These are phyloP conservation scores for Hexactinellida sp. DNA, from an alignment of 37 sponge, comb jelly and placozoan species.

Conservation along the genomic window DNA sequence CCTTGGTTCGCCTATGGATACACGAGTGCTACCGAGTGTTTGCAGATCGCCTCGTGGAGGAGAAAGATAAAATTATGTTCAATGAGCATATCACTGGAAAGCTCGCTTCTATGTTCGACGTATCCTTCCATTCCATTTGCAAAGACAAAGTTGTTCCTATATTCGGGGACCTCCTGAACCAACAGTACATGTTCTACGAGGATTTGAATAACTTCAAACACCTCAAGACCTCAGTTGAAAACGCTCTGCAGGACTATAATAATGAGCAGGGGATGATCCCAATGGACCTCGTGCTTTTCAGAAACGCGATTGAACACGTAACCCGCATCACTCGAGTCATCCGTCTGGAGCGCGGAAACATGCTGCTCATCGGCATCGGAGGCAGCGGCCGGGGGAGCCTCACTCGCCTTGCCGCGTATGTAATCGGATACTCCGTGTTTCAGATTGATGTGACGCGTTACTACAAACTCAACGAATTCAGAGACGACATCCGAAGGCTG, in stretches of 20 bases:
- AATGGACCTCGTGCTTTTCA: constrained; percentile 93
- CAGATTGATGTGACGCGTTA: constrained; percentile 93
- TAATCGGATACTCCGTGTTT: constrained; percentile 72
- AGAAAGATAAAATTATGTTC: constrained; percentile 76
- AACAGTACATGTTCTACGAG: constrained; percentile 72
- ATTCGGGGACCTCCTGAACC: constrained; percentile 77
- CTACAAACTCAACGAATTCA: constrained; percentile 86
- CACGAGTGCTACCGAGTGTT: constrained; percentile 97
- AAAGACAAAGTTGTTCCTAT: constrained; percentile 66
- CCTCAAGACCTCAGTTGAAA: constrained; percentile 84
- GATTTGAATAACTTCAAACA: constrained; percentile 73
- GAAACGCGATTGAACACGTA: constrained; percentile 96
- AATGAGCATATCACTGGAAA: constrained; percentile 66
- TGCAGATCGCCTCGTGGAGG: constrained; percentile 87
- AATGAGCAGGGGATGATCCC: constrained; percentile 88
- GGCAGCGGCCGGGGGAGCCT: constrained; percentile 97
- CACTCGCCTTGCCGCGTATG: constrained; percentile 73
- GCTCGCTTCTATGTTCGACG: constrained; percentile 77
- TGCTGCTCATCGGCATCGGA: constrained; percentile 91
- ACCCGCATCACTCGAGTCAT: constrained; percentile 88
- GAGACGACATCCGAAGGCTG: constrained; percentile 82
- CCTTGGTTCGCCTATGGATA: constrained; percentile 89
- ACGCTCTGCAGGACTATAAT: constrained; percentile 92
- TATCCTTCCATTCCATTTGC: constrained; percentile 88
- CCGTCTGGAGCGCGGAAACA: constrained; percentile 91